These are phyloP conservation scores for Acrobasis consociella DNA, from an alignment of 2,888 invertebrate species.

Conservation along the genomic window DNA sequence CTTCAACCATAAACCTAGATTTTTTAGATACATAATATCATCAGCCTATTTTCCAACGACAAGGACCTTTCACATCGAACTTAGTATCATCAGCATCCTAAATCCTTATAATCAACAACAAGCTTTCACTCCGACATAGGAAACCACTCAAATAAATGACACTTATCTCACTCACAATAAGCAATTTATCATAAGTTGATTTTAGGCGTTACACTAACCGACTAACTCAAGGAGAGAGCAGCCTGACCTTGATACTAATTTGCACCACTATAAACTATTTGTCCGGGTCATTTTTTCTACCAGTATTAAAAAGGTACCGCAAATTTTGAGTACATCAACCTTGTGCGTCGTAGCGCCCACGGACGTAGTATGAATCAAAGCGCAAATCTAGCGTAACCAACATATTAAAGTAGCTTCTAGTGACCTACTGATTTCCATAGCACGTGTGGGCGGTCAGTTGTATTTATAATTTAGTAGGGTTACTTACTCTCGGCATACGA, in stretches of 20 bases:
- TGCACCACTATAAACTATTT: conserved; percentile 61
- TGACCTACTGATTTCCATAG: conserved; percentile 80
- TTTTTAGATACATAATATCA: background rate
- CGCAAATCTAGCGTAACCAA: conserved; percentile 58
- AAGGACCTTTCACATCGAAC: background rate
- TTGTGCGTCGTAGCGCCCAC: conserved; percentile 68
- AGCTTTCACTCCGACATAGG: conserved; percentile 78
- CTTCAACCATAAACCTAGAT: too few species aligned
- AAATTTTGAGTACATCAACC: conserved; percentile 79
- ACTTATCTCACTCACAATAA: conserved; percentile 78
- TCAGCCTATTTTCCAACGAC: background rate
- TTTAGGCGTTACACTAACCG: conserved; percentile 80
- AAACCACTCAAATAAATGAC: conserved; percentile 73
- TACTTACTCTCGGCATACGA: conserved; percentile 29
- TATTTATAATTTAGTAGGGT: conserved; percentile 34
- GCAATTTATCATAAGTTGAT: conserved; percentile 78
- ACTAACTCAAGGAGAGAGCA: conserved; percentile 74
- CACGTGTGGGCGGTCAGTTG: conserved; percentile 57
- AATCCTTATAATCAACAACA: conserved; percentile 50
- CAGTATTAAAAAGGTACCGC: conserved; percentile 76
- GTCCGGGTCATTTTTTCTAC: conserved; percentile 76
- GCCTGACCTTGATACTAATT: conserved; percentile 77
- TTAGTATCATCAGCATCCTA: conserved; percentile 53
- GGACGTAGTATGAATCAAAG: conserved; percentile 47
- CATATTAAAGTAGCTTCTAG: conserved; percentile 62